phyloP scores from a whole-genome alignment of 2,888 invertebrate species.

The Heliconius charithonia region DNA sequence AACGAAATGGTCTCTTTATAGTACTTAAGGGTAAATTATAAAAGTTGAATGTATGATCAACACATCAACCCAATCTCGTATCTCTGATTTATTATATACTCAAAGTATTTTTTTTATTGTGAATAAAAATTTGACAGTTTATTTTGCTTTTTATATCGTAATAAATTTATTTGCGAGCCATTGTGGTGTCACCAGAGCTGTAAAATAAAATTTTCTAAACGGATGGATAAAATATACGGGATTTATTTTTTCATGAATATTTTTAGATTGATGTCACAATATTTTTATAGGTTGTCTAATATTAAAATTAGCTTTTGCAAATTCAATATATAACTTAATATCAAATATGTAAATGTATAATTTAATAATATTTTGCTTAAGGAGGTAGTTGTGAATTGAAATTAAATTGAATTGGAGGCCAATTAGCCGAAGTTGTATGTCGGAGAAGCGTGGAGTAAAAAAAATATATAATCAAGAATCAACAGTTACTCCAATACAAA shows the following conservation, averaged over 20 bases:
- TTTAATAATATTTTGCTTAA: background rate
- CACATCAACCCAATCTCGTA: background rate
- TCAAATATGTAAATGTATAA: no score
- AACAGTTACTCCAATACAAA: no score
- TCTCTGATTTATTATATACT: background rate
- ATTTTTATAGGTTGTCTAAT: background rate
- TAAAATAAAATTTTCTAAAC: conserved; percentile 8
- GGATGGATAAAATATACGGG: conserved; percentile 4
- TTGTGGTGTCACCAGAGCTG: conserved; percentile 1
- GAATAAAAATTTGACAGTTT: conserved; percentile 17
- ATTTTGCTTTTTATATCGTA: conserved; percentile 13
- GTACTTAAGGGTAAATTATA: background rate
- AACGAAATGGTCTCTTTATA: background rate
- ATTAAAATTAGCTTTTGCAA: background rate
- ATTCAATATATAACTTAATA: background rate
- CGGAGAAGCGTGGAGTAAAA: no score
- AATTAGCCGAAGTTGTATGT: no score
- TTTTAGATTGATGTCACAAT: background rate
- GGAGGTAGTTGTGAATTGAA: background rate
- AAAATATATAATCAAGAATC: no score
- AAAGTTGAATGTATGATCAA: conserved; percentile 2
- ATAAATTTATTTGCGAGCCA: conserved; percentile 13
- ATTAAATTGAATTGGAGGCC: no score
- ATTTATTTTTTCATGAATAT: background rate
- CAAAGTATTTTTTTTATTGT: conserved; percentile 11